A percentile compares a stretch with the other conserved stretches of the same genome.
Conservation (phyloP, 2,888 invertebrate species). For the Vesta saturnalis region DNA sequence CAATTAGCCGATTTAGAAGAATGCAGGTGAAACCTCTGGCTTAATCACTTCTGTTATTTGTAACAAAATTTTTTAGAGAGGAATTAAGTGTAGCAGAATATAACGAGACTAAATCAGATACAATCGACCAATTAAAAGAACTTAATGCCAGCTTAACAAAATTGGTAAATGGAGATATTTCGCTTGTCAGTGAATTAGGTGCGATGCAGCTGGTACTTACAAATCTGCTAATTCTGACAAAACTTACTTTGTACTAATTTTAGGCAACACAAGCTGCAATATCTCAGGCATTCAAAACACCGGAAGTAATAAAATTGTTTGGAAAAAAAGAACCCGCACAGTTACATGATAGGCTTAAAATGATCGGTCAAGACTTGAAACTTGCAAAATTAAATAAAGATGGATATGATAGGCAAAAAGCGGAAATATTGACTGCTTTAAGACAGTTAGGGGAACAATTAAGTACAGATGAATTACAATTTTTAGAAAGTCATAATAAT, state of each 20-base stretch:
- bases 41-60: neutral
- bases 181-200: slow-evolving; percentile 71
- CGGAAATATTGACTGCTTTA: slow-evolving; percentile 64
- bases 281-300: slow-evolving; percentile 77
- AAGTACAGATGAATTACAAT: slow-evolving; percentile 61
- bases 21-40: slow-evolving; percentile 65
- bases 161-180: slow-evolving; percentile 74
- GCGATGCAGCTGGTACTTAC: slow-evolving; percentile 70
- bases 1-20: slow-evolving; percentile 77
- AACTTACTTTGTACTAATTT: too few species aligned
- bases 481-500: slow-evolving; percentile 63
- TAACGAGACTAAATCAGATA: slow-evolving; percentile 74
- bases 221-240: too few species aligned
- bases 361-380: slow-evolving; percentile 70
- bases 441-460: slow-evolving; percentile 66
- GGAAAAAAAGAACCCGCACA: slow-evolving; percentile 75
- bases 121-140: slow-evolving; percentile 76
- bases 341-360: slow-evolving; percentile 67
- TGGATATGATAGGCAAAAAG: slow-evolving; percentile 65
- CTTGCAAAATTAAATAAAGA: slow-evolving; percentile 68
- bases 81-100: slow-evolving; percentile 73
- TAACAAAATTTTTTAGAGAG: slow-evolving; percentile 61
- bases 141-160: slow-evolving; percentile 71
- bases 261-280: slow-evolving; percentile 80
- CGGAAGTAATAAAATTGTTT: slow-evolving; percentile 78